These are phyloP conservation scores for Lutraria rhynchaena DNA, from an alignment of 1,140 invertebrate genomes.

Conservation along the genomic window DNA sequence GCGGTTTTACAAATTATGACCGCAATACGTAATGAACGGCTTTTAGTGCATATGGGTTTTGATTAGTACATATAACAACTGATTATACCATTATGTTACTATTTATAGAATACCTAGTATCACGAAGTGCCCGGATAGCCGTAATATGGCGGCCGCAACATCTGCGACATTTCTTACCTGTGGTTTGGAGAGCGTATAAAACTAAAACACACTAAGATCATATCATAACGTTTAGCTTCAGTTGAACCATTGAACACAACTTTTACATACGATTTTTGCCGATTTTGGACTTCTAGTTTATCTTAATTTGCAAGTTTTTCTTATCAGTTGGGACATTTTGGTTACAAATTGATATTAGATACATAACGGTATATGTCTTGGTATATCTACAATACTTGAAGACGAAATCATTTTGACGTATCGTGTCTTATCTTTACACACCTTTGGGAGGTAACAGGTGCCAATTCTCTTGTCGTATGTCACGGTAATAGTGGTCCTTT, in stretches of 20 bases:
- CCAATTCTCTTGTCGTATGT: background rate
- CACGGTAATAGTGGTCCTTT: conserved; percentile 15
- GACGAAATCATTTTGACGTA: background rate
- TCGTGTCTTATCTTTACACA: conserved; percentile 25
- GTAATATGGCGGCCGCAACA: background rate
- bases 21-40: too few relatives aligned
- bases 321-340: background rate
- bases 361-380: background rate
- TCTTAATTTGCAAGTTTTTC: background rate
- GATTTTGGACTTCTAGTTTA: background rate
- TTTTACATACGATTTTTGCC: background rate
- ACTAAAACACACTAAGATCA: background rate
- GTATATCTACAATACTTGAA: background rate
- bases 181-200: too few relatives aligned
- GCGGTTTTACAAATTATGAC: too few relatives aligned
- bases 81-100: too few relatives aligned
- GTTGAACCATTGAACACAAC: background rate
- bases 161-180: too few relatives aligned
- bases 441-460: conserved; percentile 10
- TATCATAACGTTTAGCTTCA: background rate
- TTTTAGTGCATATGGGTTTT: too few relatives aligned
- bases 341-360: background rate
- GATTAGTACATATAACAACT: too few relatives aligned
- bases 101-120: conserved; percentile 5
- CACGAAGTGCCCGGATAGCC: conserved; percentile 21